Base-by-base conservation (phyloP, 2,888 invertebrate species). In the Adelphocoris suturalis region DNA sequence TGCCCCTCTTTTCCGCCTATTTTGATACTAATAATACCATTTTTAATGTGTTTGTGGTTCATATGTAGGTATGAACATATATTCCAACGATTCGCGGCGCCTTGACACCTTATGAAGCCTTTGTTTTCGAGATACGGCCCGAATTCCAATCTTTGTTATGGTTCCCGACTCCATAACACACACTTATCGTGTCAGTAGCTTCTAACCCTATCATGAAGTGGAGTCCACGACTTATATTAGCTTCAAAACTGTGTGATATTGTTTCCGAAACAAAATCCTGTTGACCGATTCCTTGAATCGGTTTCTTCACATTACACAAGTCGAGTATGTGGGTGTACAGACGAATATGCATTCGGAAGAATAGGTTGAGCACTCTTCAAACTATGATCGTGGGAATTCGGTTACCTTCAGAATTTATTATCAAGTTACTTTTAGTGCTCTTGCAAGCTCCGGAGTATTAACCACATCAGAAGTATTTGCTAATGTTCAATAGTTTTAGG, bases 101-200 rank as follows among this genome's bases (percentile, higher is more conserved):
- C 11, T 47, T 11, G n/a, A 13, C 11, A n/a, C 5, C 46, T 78
- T 5, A 14, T n/a, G 16, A 78, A 2, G 37, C 19, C 11, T 78
- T 78, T 14, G 19, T 78, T 46, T 78, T 13, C 7, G n/a, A 16
- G 78, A 78, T 78, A 46, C 19, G 78, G 48, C 68, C 86, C 86
- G 75, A 48, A 86, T 86, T 86, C 86, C 86, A 48, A 37, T 86
- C 86, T 27, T 86, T 86, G 86, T 86, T 86, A 37, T 86, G 61
- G 75, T 75, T n/a, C 27, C 55, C 86, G 23, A 85, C 61, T 46
- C 37, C 27, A 61, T 82, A 52, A 47, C 82, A 19, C 13, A 68
- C 23, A 27, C 68, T 68, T 23, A 23, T 68, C 68, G 68, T 68
- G 27, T 68, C 68, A 19, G 23, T 11, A 68, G 68, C 68, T 23